A percentile compares a stretch with the other conserved stretches of the same genome.
phyloP scores from a whole-genome alignment of 1,140 invertebrate species.

The Epicauta chinensis region DNA sequence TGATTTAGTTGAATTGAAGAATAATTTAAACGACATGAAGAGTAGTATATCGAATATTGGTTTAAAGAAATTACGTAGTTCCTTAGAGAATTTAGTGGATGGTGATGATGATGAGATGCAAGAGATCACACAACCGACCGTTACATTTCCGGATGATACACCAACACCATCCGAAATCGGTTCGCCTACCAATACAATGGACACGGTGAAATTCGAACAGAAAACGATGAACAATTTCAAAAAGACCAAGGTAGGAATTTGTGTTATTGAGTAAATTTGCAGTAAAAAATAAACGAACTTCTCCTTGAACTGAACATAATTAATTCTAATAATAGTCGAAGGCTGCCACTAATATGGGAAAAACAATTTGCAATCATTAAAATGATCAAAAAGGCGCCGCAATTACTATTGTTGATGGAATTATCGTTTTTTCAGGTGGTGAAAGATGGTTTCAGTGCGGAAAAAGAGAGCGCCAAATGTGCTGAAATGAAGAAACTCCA shows the following conservation, averaged over 20 bases:
- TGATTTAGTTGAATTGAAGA: conserved; percentile 68
- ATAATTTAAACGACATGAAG: conserved; percentile 72
- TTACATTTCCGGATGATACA: conserved; percentile 72
- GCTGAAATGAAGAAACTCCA: conserved; percentile 73
- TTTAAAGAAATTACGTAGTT: conserved; percentile 51
- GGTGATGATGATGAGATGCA: conserved; percentile 28
- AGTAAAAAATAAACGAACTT: no score
- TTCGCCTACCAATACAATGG: conserved; percentile 46
- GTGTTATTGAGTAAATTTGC: neutral
- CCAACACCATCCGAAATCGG: conserved; percentile 50
- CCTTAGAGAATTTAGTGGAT: conserved; percentile 57
- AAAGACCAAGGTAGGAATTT: conserved; percentile 57
- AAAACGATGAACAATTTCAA: conserved; percentile 70
- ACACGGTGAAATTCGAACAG: conserved; percentile 72
- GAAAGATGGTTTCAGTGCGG: conserved; percentile 75
- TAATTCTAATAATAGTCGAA: no score
- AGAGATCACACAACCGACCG: conserved; percentile 40
- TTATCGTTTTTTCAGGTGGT: conserved; percentile 48
- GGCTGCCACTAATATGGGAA: neutral
- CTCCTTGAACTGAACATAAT: no score
- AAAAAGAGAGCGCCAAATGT: conserved; percentile 66
- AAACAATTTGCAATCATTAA: neutral
- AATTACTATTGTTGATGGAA: neutral
- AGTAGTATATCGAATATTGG: conserved; percentile 43
- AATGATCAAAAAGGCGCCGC: neutral